phyloP scores from a whole-genome alignment of 2,797 vertebrate species.

The Cetoscarus ocellatus region DNA sequence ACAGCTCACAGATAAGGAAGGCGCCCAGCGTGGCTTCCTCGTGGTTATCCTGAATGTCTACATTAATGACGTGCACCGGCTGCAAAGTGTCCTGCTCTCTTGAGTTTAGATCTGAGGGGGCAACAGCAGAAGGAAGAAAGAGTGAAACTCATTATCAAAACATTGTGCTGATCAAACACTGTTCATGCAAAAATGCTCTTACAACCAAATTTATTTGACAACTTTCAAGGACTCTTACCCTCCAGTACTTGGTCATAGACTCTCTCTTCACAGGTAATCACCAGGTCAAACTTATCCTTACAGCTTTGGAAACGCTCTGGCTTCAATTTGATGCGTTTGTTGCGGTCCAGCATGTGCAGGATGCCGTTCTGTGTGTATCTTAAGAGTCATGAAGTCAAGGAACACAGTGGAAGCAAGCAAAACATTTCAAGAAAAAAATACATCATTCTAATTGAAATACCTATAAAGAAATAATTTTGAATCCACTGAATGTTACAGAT shows the following conservation, averaged over 20 bases:
- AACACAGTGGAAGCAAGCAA: conserved; percentile 46
- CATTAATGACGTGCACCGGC: conserved; percentile 97
- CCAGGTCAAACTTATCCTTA: conserved; percentile 96
- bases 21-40: conserved; percentile 98
- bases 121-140: not conserved
- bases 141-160: not conserved
- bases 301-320: conserved; percentile 98
- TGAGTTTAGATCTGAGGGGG: conserved; percentile 91
- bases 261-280: conserved; percentile 97
- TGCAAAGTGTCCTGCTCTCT: conserved; percentile 97
- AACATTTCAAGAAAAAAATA: conserved; percentile 11
- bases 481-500: not conserved
- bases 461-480: not conserved
- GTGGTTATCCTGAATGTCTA: conserved; percentile 99
- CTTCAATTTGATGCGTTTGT: conserved; percentile 96
- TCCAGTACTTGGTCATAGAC: conserved; percentile 99
- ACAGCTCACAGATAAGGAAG: conserved; percentile 99
- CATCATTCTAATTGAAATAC: not conserved
- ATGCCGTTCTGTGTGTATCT: conserved; percentile 99
- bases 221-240: conserved; percentile 85
- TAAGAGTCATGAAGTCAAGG: conserved; percentile 80
- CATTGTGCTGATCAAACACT: not conserved
- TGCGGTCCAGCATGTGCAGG: conserved; percentile 98
- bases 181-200: not conserved
- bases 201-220: not conserved